Conservation (phyloP, 2,797 vertebrate genomes). For the Chaenodraco wilsoni region DNA sequence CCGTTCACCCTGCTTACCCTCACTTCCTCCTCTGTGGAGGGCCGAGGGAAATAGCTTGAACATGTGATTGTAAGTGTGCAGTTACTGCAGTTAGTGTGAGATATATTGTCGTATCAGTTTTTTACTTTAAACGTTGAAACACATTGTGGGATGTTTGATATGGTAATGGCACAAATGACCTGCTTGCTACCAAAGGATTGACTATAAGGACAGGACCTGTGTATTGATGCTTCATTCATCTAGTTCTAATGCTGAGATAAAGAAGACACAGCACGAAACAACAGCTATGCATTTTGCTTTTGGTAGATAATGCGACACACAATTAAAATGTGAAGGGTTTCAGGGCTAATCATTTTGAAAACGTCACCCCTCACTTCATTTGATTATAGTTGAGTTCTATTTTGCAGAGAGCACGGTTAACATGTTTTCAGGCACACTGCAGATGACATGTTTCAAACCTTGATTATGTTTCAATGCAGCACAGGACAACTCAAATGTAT, state of each 20-base stretch:
- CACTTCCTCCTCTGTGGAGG: conserved; percentile 38
- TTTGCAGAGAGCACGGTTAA: not conserved
- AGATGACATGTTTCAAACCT: too few relatives aligned
- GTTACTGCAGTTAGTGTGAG: conserved; percentile 28
- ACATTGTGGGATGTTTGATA: conserved; percentile 1
- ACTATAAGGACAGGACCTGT: not conserved
- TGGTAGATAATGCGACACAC: not conserved
- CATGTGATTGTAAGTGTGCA: conserved; percentile 20
- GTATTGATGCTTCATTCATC: conserved; percentile 17
- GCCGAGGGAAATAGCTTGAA: conserved; percentile 27
- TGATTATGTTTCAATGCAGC: not conserved
- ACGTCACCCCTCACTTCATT: not conserved
- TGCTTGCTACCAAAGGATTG: too few relatives aligned
- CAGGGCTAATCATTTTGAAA: too few relatives aligned
- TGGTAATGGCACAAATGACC: not conserved
- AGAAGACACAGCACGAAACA: conserved; percentile 3
- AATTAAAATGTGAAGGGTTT: not conserved
- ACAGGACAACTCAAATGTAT: not conserved
- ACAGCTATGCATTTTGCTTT: not conserved
- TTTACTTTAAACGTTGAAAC: not conserved
- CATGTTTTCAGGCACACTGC: not conserved
- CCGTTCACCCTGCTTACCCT: conserved; percentile 50
- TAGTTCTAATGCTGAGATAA: not conserved
- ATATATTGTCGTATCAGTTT: conserved; percentile 10
- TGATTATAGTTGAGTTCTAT: not conserved